A percentile compares a stretch with the other conserved stretches of the same genome.
Evolutionary conservation across 1,140 invertebrate genomes (phyloP).

Genomic region (Temnothorax nylanderi): DNA sequence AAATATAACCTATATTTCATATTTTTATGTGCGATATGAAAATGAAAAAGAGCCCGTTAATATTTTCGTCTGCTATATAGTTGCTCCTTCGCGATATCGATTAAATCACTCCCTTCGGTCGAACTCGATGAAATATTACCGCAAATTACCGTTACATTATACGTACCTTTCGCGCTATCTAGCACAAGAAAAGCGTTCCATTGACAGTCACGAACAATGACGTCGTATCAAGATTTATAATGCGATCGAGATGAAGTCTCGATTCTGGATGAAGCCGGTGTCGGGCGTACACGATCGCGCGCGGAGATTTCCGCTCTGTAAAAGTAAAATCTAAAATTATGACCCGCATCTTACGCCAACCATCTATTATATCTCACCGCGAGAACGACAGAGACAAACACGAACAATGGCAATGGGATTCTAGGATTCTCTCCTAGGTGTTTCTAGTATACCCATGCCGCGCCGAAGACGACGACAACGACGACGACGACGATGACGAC

Average conservation of each 20-base stretch:
- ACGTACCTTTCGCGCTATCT: neutral
- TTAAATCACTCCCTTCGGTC: constrained; percentile 8
- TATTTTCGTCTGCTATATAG: neutral
- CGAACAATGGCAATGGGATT: constrained; percentile 54
- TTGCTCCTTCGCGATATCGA: neutral
- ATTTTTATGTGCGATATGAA: neutral
- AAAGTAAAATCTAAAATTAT: neutral
- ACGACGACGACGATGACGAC: neutral
- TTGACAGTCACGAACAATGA: constrained; percentile 3
- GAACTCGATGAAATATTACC: constrained; percentile 21
- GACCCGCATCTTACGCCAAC: neutral
- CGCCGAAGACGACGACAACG: neutral
- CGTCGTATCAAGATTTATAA: neutral
- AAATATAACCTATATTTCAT: neutral
- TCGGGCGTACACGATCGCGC: neutral
- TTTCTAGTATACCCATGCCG: constrained; percentile 28
- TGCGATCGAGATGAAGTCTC: neutral
- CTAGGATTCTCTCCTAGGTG: constrained; percentile 28
- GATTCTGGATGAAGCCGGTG: neutral
- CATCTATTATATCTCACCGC: neutral
- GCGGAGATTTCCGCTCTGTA: too few species aligned
- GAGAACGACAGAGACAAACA: neutral
- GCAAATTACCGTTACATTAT: neutral
- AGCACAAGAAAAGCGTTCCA: neutral
- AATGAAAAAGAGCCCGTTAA: neutral